Evolutionary conservation across 2,113 vertebrate genomes (phyloP), one percentile per base, ranked within the genome.

Genomic region (Nibea albiflora): DNA sequence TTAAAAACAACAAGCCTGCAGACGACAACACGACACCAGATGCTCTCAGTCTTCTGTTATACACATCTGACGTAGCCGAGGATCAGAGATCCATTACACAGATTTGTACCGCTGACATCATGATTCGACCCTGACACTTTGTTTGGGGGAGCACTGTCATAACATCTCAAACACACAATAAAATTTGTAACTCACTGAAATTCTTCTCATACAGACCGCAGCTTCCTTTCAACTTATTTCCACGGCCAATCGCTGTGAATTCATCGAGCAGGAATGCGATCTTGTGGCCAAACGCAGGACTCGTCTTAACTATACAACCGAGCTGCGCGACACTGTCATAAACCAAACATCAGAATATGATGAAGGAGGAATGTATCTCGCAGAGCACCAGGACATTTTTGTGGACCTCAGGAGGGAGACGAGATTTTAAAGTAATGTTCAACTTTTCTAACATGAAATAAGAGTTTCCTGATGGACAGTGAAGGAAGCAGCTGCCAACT

Each of bases 101-200:
- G 42, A 50, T 52, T 9, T 22, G 56, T 39, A 3, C 17, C 0
- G 11, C 61, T 84, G 81, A 76, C 76, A 73, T 85, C 75, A 87
- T 49, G 56, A 50, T 24, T 58, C 56, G 42, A 57, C 74, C 52
- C 28, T 54, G 60, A 84, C 78, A 54, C 24, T 0, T 35, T 85
- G 88, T 90, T 91, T 89, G 76, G 64, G 69, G 53, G 53, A 85
- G 72, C 72, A 2, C 78, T 91, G 89, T 88, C 90, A 88, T 76
- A 91, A 89, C 85, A 86, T 78, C 80, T 88, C 86, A 86, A 62
- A 49, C 50, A 89, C 77, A 68, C 78, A 72, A 54, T 42, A 6
- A 64, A 58, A 80, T 16, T 4, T 54, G 16, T 1, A 72, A 64
- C 58, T 39, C 24, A 16, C 44, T 24, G 28, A 54, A n/a, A 71